Evolutionary conservation across 2,888 invertebrate genomes (phyloP).

Genomic region (Ochropacha duplaris): DNA sequence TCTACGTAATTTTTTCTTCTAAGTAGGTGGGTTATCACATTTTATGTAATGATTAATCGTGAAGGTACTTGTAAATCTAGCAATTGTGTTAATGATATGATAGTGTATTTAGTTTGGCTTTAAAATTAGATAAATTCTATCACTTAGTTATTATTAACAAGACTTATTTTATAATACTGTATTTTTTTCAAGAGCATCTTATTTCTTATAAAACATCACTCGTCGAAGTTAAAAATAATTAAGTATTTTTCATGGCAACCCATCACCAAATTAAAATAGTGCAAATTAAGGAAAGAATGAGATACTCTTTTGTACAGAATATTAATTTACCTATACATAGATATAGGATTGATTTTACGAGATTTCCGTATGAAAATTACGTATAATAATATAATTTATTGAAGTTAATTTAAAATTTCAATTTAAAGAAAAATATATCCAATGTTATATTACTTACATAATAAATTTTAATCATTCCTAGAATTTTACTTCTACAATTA

Average conservation of each 20-base stretch:
- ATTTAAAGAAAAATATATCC: no score
- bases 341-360: constrained; percentile 8
- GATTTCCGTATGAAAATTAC: background rate
- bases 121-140: constrained; percentile 33
- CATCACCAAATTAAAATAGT: background rate
- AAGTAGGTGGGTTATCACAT: constrained; percentile 63
- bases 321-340: constrained; percentile 13
- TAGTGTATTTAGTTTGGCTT: constrained; percentile 57
- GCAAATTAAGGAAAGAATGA: constrained; percentile 41
- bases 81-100: constrained; percentile 49
- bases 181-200: constrained; percentile 54
- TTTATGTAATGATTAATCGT: constrained; percentile 43
- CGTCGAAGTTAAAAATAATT: constrained; percentile 9
- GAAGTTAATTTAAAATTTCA: background rate
- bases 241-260: background rate
- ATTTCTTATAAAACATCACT: constrained; percentile 40
- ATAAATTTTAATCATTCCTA: no score
- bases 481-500: no score
- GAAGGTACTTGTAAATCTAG: constrained; percentile 34
- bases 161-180: constrained; percentile 39
- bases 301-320: constrained; percentile 61
- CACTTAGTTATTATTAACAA: constrained; percentile 44
- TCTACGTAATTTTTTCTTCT: constrained; percentile 55
- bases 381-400: background rate
- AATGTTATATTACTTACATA: no score